phyloP scores from a whole-genome alignment of 2,797 vertebrate species.

The Typhlichthys eigenmanni region DNA sequence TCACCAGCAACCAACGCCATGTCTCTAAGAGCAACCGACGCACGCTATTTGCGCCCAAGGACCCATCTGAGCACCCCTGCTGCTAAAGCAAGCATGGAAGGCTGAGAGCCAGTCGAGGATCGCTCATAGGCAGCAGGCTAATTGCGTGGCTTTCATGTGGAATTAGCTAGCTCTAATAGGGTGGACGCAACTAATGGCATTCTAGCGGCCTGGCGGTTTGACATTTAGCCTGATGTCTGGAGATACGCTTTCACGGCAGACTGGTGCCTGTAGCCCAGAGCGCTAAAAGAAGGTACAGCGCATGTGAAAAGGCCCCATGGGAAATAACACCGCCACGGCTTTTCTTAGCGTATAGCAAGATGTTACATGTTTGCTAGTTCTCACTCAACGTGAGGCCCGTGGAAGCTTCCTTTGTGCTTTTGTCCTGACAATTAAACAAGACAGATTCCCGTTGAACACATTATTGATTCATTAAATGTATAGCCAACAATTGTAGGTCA shows the following conservation, averaged over 20 bases:
- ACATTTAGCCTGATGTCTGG: conserved; percentile 60
- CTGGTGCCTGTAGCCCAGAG: conserved; percentile 26
- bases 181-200: conserved; percentile 63
- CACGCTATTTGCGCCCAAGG: conserved; percentile 46
- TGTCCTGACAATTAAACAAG: conserved; percentile 45
- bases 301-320: conserved; percentile 23
- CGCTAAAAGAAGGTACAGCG: conserved; percentile 18
- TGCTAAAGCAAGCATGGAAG: conserved; percentile 41
- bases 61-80: conserved; percentile 32
- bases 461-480: conserved; percentile 46
- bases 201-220: conserved; percentile 49
- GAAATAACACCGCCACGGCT: conserved; percentile 9
- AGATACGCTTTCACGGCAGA: conserved; percentile 60
- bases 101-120: conserved; percentile 29
- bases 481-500: no score
- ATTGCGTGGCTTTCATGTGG: conserved; percentile 49
- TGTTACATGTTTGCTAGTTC: conserved; percentile 19
- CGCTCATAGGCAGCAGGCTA: conserved; percentile 22
- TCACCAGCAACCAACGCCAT: conserved; percentile 15
- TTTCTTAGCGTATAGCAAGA: conserved; percentile 40
- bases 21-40: conserved; percentile 34
- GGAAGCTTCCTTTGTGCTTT: conserved; percentile 34
- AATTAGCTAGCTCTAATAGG: conserved; percentile 64
- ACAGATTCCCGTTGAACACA: conserved; percentile 36
- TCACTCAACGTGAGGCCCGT: conserved; percentile 14